Base-by-base conservation (phyloP, 2,113 vertebrate species). In the Synchiropus splendidus region DNA sequence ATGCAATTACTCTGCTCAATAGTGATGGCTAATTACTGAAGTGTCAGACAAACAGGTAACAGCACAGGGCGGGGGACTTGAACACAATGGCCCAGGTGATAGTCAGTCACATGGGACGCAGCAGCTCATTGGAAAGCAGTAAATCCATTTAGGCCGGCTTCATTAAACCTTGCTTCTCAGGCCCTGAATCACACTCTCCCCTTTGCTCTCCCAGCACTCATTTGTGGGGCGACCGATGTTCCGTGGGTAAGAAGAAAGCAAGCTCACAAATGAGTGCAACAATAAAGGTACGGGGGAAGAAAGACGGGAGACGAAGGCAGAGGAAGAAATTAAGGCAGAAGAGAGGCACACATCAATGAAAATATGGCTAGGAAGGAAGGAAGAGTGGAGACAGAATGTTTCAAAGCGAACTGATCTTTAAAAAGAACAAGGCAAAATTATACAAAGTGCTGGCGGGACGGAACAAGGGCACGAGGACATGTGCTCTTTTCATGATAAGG, bases 121-220 rank as follows among this genome's bases (percentile, higher is more conserved):
- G 68, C 38, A 2, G 59, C 63, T 82, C 75, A 74, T 64, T 78
- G 74, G 75, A 68, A 79, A 67, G 67, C 72, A 69, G 67, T 75
- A 79, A 79, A 82, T 82, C 77, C 72, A 77, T 80, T 82, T 80
- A 72, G 65, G 67, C 61, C 58, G 59, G 80, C 72, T 82, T 78
- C 77, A 74, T 79, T 80, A 79, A 72, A 76, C 72, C 48, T 55
- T 38, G 65, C 52, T 67, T 74, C 54, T 53, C 42, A 56, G 67
- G 72, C 64, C 69, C 67, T 44, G 68, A 55, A 52, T 72, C 67
- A 44, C 30, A 49, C 36, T 13, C 53, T 64, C 56, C 59, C 58
- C 65, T 57, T 60, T 64, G 50, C 38, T 36, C 42, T 58, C 59
- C 45, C 51, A 12, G 18, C 50, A 53, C 72, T 69, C 74, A 69